phyloP scores from a whole-genome alignment of 30 jellyfish, hydroid and myxozoan genomes.

The Sanderia malayensis region DNA sequence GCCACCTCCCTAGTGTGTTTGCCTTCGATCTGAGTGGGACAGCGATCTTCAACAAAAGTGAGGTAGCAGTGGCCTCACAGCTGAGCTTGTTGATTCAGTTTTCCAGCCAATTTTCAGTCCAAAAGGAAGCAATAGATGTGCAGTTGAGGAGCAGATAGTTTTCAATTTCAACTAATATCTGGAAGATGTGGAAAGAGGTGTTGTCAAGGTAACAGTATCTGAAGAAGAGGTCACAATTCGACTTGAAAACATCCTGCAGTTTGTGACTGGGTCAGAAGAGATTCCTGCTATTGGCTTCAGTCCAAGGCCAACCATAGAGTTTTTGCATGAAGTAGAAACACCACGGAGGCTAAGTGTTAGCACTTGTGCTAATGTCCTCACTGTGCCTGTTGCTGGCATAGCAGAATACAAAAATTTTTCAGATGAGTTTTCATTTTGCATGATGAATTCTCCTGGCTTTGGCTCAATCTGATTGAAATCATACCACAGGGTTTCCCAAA shows the following conservation, averaged over 20 bases:
- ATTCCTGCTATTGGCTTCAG: background rate
- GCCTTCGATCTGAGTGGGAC: too few species aligned
- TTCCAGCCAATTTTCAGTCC: background rate
- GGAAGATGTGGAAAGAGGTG: background rate
- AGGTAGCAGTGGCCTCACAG: constrained; percentile 2
- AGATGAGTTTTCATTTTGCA: too few species aligned
- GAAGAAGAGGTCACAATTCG: background rate
- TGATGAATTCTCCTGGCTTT: too few species aligned
- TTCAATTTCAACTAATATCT: background rate
- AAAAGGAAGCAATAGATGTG: background rate
- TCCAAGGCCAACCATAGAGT: background rate
- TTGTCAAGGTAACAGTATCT: background rate
- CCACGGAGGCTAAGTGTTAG: background rate
- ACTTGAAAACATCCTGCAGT: background rate
- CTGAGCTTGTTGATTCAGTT: background rate
- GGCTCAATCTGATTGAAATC: too few species aligned
- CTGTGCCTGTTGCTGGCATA: too few species aligned
- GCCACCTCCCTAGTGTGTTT: too few species aligned
- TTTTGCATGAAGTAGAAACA: background rate
- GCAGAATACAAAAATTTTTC: too few species aligned
- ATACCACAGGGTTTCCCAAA: too few species aligned
- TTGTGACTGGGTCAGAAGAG: background rate
- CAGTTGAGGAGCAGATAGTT: background rate
- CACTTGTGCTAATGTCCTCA: too few species aligned
- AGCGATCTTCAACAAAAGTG: too few species aligned